Evolutionary conservation across 2,888 invertebrate species (phyloP), one percentile per base, ranked within the genome.

Genomic region (Dryomyza anilis): DNA sequence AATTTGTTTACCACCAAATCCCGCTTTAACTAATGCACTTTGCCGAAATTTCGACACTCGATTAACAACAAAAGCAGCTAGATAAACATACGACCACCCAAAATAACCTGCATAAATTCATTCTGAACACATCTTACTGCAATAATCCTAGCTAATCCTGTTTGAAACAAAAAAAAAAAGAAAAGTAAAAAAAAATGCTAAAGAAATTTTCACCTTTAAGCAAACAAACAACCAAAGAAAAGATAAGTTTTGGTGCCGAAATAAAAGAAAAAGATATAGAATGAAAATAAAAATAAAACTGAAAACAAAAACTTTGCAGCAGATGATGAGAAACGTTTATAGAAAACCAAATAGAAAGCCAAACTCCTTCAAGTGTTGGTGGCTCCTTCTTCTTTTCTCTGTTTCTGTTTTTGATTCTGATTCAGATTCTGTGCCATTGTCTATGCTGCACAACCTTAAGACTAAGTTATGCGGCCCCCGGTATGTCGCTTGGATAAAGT

Each of bases 401-500:
- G 3, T 14, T 14, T 39, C n/a, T 39, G 3, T 12, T 39, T 39
- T 12, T n/a, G n/a, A n/a, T n/a, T n/a, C n/a, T n/a, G n/a, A n/a
- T n/a, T n/a, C n/a, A n/a, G n/a, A n/a, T n/a, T n/a, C n/a, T n/a
- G n/a, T n/a, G n/a, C n/a, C n/a, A n/a, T n/a, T n/a, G n/a, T n/a
- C n/a, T n/a, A n/a, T n/a, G n/a, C n/a, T n/a, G n/a, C n/a, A n/a
- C n/a, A n/a, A n/a, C n/a, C n/a, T n/a, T n/a, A n/a, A n/a, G n/a
- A 33, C 14, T 14, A 53, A 29, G 53, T 30, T 53, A 53, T 53
- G 53, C 33, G 53, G n/a, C 30, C 29, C 30, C 29, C 46, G 46
- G 12, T 33, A 10, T 6, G 50, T 2, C 50, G 23, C 30, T 21
- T 16, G 67, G 58, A 60, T 48, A 63, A 71, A 71, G 64, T 63